Base-by-base conservation (phyloP, 1,140 invertebrate species). In the Diorhabda carinulata region DNA sequence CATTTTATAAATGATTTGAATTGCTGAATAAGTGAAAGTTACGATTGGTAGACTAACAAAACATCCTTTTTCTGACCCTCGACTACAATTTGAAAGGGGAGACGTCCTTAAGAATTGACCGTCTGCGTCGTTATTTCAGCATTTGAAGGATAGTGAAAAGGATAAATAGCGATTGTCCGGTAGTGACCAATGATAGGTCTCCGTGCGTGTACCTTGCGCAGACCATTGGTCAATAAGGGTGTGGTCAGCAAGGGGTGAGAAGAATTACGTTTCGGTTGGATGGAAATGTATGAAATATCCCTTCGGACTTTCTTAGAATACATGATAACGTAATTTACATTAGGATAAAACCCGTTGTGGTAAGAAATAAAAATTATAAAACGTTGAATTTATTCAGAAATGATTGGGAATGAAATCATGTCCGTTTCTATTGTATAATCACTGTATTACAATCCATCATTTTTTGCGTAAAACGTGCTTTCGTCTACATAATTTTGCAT, bases 181-280 rank as follows among this genome's bases (percentile, higher is more conserved):
- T 41, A 60, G n/a, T 60, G 65, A 59, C 65, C 65, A 67, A 67
- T 67, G 57, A 10, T n/a, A 60, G 25, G 5, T n/a, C 43, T 41
- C 42, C 65, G 57, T 64, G 8, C 59, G 57, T n/a, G 57, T 43
- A 10, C 40, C 42, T 60, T 67, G 65, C 65, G 65, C 65, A 67
- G 65, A 67, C 65, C 65, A 67, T 67, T 67, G 65, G 65, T 67
- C 65, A 67, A 25, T 43, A 43, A 67, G 65, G 65, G 65, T 60
- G 65, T 67, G 65, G 65, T 67, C 65, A 67, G 57, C 58, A 60
- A 67, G 57, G 65, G 65, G 65, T 61, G 57, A 52, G 47, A 67
- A 67, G 10, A 60, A 52, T 43, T 47, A 67, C 43, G 57, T 6
- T 43, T 47, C 43, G 65, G 58, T 67, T 60, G 65, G 65, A 42